phyloP scores from a whole-genome alignment of 2,113 vertebrate species.

The Aplodontia rufa region DNA sequence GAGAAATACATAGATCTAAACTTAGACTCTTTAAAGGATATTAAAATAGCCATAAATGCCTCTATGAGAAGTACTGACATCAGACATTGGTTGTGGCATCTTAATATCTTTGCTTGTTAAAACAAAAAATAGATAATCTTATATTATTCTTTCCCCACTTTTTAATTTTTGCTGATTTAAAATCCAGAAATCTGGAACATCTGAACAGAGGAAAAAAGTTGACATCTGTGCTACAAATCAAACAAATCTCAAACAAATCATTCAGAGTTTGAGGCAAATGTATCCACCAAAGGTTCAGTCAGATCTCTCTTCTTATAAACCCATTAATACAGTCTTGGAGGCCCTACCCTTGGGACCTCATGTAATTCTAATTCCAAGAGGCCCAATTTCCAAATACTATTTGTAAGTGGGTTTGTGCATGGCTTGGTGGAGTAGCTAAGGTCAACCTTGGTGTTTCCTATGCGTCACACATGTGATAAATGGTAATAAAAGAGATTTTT shows the following conservation, averaged over 20 bases:
- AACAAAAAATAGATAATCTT: neutral
- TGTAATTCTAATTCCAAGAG: no score
- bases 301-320: no score
- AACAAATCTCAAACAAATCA: neutral
- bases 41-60: neutral
- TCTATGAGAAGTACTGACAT: neutral
- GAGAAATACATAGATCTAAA: neutral
- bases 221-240: neutral
- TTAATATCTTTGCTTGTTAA: conserved; percentile 7
- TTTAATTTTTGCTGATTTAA: neutral
- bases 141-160: neutral
- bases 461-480: neutral
- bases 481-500: neutral
- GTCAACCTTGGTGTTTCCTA: neutral
- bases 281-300: neutral
- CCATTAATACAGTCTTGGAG: no score
- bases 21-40: neutral
- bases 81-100: neutral
- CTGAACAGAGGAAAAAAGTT: neutral
- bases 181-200: conserved; percentile 11
- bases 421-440: neutral
- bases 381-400: no score
- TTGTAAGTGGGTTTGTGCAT: neutral
- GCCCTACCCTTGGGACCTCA: no score
- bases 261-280: neutral